A percentile compares a stretch with the other conserved stretches of the same genome.
Evolutionary conservation across 1,140 invertebrate species (phyloP).

Genomic region (Pachyrhynchus sulphureomaculatus): DNA sequence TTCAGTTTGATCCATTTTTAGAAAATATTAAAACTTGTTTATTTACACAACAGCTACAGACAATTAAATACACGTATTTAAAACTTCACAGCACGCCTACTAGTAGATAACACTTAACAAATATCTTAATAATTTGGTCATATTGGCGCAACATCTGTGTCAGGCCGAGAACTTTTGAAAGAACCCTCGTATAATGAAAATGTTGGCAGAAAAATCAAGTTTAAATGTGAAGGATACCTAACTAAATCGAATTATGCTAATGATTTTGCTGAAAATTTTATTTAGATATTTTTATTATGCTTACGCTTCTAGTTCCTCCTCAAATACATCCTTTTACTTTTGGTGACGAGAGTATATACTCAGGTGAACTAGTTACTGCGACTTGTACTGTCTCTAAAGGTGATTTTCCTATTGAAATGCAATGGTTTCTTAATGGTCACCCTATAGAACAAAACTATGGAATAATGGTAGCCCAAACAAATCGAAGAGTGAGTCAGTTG

Average conservation of each 20-base stretch:
- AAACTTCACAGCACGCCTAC: too few relatives aligned
- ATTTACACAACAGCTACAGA: too few relatives aligned
- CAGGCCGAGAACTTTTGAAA: slow-evolving; percentile 72
- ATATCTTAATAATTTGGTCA: too few relatives aligned
- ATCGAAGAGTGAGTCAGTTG: slow-evolving; percentile 59
- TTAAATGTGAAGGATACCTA: slow-evolving; percentile 37
- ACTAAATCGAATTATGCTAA: too few relatives aligned
- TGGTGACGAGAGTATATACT: slow-evolving; percentile 65
- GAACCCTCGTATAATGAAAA: too few relatives aligned
- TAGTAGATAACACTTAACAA: too few relatives aligned
- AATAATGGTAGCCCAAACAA: slow-evolving; percentile 51
- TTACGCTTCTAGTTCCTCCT: slow-evolving; percentile 58
- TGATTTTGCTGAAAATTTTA: too few relatives aligned
- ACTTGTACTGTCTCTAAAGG: slow-evolving; percentile 75
- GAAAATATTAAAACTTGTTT: too few relatives aligned
- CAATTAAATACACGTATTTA: too few relatives aligned
- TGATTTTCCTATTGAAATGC: slow-evolving; percentile 71
- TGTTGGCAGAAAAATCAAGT: slow-evolving; percentile 60
- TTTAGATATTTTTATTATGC: not conserved
- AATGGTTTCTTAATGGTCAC: slow-evolving; percentile 66
- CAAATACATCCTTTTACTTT: slow-evolving; percentile 70
- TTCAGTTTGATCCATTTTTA: too few relatives aligned
- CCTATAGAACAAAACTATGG: slow-evolving; percentile 47
- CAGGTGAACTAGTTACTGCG: slow-evolving; percentile 68
- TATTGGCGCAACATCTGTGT: too few relatives aligned